Base-by-base conservation (phyloP, 2,888 invertebrate species). In the Boloria selene region DNA sequence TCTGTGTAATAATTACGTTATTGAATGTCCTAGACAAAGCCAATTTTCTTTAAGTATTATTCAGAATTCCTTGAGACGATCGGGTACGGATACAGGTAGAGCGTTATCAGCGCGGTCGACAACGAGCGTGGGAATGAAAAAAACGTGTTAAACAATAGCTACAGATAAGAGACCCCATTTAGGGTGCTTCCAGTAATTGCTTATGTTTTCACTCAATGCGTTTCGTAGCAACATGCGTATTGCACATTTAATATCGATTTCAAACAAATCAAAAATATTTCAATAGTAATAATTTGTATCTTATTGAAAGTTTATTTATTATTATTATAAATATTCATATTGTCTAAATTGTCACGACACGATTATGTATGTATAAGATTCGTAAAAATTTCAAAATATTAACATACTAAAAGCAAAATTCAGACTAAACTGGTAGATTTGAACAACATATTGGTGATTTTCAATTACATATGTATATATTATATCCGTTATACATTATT, bases 121-220 rank as follows among this genome's bases (percentile, higher is more conserved):
- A 74, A 71, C 84, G 84, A 87, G 84, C 92, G 92, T 91, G 91
- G 92, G 91, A 92, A 90, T 86, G 81, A 90, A 88, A 87, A 86
- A 87, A 85, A 82, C 86, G 84, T 84, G 88, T 92, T 89, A 90
- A 91, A 91, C 91, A 91, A 91, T 92, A 84, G 88, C 82, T 75
- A 61, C 75, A 91, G 92, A 91, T 91, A 91, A 91, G 85, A 85
- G 87, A 84, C 85, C 84, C 84, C 87, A 85, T 88, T 90, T 85
- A 83, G 87, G 86, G 85, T 86, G 84, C 83, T 83, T 77, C 81
- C 77, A 83, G 81, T 85, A 86, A 87, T 88, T 89, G 82, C 79
- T 78, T 77, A 77, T 81, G 82, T 86, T 87, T 85, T 84, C 83
- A 83, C 73, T 70, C 49, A 52, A 62, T 64, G 56, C 67, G 76